Base-by-base conservation (phyloP, 2,888 invertebrate species). In the Prionchulus punctatus region DNA sequence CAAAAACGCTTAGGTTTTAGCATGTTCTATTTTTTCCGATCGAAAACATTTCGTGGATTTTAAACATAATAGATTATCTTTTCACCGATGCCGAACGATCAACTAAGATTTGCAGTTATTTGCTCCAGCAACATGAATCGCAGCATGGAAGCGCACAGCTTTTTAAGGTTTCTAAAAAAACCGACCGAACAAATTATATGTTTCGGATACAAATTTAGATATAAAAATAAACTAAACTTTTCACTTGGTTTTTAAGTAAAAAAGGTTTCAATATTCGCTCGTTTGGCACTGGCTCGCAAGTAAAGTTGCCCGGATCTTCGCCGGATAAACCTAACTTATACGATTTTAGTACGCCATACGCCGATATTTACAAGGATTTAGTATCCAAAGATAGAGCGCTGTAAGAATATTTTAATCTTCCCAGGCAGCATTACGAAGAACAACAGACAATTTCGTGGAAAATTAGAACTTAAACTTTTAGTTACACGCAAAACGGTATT, bases 51-150 rank as follows among this genome's bases (percentile, higher is more conserved):
- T n/a, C n/a, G n/a, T n/a, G n/a, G n/a, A n/a, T n/a, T n/a, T n/a
- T n/a, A n/a, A n/a, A n/a, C n/a, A n/a, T n/a, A n/a, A n/a, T n/a
- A n/a, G n/a, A n/a, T n/a, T n/a, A n/a, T n/a, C n/a, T n/a, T n/a
- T n/a, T n/a, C n/a, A n/a, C n/a, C n/a, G n/a, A n/a, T n/a, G n/a
- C n/a, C n/a, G n/a, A n/a, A n/a, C n/a, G n/a, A 51, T n/a, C 43
- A 43, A 62, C 62, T 74, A 25, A 82, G 80, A 67, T 81, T 96
- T 66, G 96, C 96, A 27, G 91, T 98, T 56, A 87, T 92, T 64
- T 99, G 98, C 76, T 96, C 96, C 7, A 94, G 92, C 69, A 98
- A 98, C 73, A 98, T 98, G 90, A 98, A 98, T 72, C 80, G 98
- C 58, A 94, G 92, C 67, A 98, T 98, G 98, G 98, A 98, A 77